Conservation (phyloP, 2,113 vertebrate species). For the Albula goreensis region DNA sequence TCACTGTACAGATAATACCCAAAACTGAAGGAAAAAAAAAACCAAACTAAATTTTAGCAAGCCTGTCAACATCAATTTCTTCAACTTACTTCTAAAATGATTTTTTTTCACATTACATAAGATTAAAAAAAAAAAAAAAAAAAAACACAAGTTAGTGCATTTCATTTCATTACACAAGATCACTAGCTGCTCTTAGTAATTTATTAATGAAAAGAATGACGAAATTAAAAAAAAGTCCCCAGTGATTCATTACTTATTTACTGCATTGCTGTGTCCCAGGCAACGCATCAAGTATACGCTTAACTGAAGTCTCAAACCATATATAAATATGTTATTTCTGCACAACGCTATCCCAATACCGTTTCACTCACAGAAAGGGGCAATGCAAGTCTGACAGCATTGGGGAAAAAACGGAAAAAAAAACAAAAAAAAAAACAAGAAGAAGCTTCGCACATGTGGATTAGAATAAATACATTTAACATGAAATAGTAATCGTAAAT, state of each 20-base stretch:
- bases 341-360: conserved; percentile 1
- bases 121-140: conserved; percentile 32
- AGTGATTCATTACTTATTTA: conserved; percentile 7
- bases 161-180: conserved; percentile 36
- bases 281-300: not conserved
- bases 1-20: conserved; percentile 10
- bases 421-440: conserved; percentile 5
- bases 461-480: conserved; percentile 22
- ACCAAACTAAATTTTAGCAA: conserved; percentile 20
- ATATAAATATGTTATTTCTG: conserved; percentile 17
- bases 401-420: conserved; percentile 19
- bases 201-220: conserved; percentile 27
- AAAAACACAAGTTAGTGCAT: conserved; percentile 20
- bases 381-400: not conserved
- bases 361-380: not conserved
- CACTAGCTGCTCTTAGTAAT: conserved; percentile 27
- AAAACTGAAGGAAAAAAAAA: conserved; percentile 2
- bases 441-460: conserved; percentile 12
- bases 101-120: conserved; percentile 20
- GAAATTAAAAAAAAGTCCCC: conserved; percentile 27
- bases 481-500: not conserved
- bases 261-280: conserved; percentile 5
- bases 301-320: conserved; percentile 22
- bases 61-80: conserved; percentile 31
- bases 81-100: conserved; percentile 37